Percentiles rank a stretch among this genome's conserved stretches.
Conservation (phyloP, 2,888 invertebrate species). For the Eumacrocentrus americanus region DNA sequence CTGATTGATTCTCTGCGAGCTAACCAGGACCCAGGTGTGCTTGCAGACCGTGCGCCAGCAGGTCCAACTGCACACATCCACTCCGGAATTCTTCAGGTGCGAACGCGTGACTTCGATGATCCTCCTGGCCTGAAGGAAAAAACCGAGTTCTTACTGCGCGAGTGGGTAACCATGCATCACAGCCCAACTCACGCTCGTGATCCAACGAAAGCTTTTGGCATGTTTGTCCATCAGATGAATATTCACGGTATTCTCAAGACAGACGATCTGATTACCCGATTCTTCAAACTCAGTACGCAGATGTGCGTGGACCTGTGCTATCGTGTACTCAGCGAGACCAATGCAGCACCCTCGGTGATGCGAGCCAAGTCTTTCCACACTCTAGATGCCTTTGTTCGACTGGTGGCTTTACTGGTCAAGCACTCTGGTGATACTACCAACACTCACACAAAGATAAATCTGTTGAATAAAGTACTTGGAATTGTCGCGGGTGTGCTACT, state of each 20-base stretch:
- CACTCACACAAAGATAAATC: constrained; percentile 94
- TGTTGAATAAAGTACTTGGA: constrained; percentile 93
- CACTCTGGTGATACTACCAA: constrained; percentile 90
- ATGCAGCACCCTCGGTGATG: constrained; percentile 70
- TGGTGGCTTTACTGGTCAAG: constrained; percentile 93
- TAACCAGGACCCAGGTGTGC: constrained; percentile 74
- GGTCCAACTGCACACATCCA: constrained; percentile 91
- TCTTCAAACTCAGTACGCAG: constrained; percentile 95
- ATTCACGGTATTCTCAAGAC: constrained; percentile 94
- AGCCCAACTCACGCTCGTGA: constrained; percentile 81
- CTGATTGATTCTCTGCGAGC: constrained; percentile 83
- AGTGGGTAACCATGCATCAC: constrained; percentile 94
- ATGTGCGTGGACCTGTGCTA: constrained; percentile 96
- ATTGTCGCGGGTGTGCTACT: constrained; percentile 94
- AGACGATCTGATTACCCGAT: constrained; percentile 95
- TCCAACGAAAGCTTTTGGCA: constrained; percentile 87
- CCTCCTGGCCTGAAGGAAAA: constrained; percentile 94
- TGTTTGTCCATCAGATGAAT: constrained; percentile 97
- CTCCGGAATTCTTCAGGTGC: constrained; percentile 85
- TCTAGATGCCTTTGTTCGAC: constrained; percentile 91
- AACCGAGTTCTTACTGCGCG: constrained; percentile 90
- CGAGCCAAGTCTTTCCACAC: constrained; percentile 94
- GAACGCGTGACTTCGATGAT: constrained; percentile 88
- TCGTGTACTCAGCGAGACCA: constrained; percentile 78
- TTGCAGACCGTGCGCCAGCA: constrained; percentile 78